Evolutionary conservation across 2,888 invertebrate species (phyloP).

Genomic region (Drepanosiphum platanoidis): DNA sequence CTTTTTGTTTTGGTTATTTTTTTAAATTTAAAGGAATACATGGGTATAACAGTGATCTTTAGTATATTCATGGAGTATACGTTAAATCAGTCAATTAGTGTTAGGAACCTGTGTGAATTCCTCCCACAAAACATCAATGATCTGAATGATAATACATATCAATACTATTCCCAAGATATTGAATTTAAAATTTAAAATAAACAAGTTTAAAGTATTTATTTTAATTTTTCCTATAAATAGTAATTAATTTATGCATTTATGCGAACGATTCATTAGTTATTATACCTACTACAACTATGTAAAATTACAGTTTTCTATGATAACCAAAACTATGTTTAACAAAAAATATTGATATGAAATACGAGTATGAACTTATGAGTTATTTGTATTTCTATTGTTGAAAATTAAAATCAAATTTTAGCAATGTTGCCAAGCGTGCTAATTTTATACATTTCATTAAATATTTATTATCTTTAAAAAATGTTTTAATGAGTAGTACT

Average conservation of each 20-base stretch:
- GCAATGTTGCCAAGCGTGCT: not conserved
- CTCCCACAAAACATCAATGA: no score
- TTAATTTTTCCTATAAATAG: not conserved
- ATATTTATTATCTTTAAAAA: not conserved
- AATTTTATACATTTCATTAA: not conserved
- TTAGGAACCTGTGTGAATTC: no score
- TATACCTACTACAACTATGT: not conserved
- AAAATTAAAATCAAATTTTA: not conserved
- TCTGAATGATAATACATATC: no score
- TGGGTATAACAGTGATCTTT: no score
- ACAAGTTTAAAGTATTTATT: not conserved
- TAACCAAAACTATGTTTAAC: not conserved
- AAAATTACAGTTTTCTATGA: not conserved
- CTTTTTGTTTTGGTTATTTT: no score
- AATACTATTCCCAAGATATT: not conserved
- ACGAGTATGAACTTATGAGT: not conserved
- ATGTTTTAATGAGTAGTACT: not conserved
- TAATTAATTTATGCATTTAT: not conserved
- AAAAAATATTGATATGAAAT: not conserved
- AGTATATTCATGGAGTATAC: no score
- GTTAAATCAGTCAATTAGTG: no score
- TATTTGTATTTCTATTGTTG: not conserved
- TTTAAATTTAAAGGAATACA: no score
- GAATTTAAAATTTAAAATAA: not conserved
- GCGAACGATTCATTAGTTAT: not conserved